Evolutionary conservation across 2,113 vertebrate genomes (phyloP), one percentile per base, ranked within the genome.

Genomic region (Sander vitreus): DNA sequence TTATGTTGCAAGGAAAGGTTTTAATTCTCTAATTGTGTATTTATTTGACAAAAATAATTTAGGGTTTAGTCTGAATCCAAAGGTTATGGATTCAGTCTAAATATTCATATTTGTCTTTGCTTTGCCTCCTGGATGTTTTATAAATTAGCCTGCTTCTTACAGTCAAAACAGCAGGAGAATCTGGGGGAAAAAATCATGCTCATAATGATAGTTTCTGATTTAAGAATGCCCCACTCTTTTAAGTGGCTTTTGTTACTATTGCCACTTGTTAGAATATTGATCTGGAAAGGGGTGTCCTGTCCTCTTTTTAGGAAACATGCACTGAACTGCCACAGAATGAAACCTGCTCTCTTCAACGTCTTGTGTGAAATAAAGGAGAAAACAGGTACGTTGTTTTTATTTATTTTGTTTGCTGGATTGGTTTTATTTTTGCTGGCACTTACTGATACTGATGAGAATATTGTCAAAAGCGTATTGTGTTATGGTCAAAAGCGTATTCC

Each of bases 251-350:
- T 85, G 50, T 81, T 50, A 21, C n/a, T 69, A 55, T 81, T 73
- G 60, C 81, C 84, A 89, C 87, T 88, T 93, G 91, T 90, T 88
- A 85, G 78, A 84, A 63, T 84, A 79, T 73, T 84, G 69, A 81
- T 84, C 45, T 84, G 59, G 43, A 85, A 86, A 87, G 83, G 69
- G 74, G 48, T 91, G 75, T 90, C 60, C 47, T 88, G 68, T 85
- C 85, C 36, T 85, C 83, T 78, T 78, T 86, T 86, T 86, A 95
- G 95, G 93, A 95, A 95, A 94, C 95, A 95, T 91, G 95, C 95
- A 85, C 92, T 95, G 91, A 95, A 95, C 88, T 95, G 94, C 93
- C 95, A 95, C 93, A 92, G 95, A 92, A 95, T 95, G 95, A 95
- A 95, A 92, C 95, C 95, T 19, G 95, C 95, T 55, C 95, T 95